These are phyloP conservation scores for Chionoecetes opilio DNA, from an alignment of 1,140 invertebrate species.

Conservation along the genomic window DNA sequence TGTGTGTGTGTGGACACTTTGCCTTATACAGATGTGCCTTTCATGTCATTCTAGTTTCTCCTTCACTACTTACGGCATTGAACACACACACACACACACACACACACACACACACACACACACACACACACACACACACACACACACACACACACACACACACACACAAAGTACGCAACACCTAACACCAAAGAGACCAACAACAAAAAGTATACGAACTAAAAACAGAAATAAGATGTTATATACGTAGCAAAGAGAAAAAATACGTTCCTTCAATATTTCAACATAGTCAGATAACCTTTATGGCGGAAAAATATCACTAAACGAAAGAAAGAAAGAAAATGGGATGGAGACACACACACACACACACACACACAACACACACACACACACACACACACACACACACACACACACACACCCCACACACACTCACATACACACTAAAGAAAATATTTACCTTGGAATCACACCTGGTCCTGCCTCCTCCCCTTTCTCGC, in stretches of 20 bases:
- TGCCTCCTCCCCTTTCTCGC: neutral
- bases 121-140: constrained; percentile 23
- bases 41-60: neutral
- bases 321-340: neutral
- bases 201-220: neutral
- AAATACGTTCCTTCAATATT: neutral
- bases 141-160: neutral
- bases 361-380: constrained; percentile 28
- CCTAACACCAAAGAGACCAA: neutral
- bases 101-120: constrained; percentile 42
- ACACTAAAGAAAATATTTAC: neutral
- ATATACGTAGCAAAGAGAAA: neutral
- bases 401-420: constrained; percentile 18
- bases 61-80: neutral
- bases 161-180: too few relatives aligned
- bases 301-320: neutral
- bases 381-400: constrained; percentile 27
- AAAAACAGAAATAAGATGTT: neutral
- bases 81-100: constrained; percentile 23
- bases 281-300: neutral
- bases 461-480: too few relatives aligned
- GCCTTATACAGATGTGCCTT: neutral
- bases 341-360: neutral
- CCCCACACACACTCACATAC: neutral
- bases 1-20: neutral